Percentiles rank a stretch among this genome's conserved stretches.
phyloP scores from a whole-genome alignment of 2,888 invertebrate genomes.

The Odontocerum albicorne region DNA sequence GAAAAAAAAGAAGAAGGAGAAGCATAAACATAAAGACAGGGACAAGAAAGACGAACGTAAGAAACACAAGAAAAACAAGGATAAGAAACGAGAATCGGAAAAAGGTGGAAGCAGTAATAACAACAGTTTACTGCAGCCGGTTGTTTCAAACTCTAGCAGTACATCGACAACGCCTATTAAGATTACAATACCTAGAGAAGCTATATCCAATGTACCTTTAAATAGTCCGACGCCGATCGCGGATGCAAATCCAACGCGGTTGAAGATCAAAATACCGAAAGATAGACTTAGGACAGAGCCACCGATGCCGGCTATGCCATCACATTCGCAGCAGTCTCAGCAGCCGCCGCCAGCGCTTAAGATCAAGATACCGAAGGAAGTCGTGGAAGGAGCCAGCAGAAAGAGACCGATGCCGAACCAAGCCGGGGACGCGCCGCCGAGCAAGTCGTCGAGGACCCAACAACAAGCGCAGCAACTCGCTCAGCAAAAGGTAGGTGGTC shows the following conservation, averaged over 20 bases:
- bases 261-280: conserved; percentile 83
- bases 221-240: conserved; percentile 30
- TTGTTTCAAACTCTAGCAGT: conserved; percentile 1
- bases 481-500: conserved; percentile 19
- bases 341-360: conserved; percentile 58
- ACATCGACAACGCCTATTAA: conserved; percentile 36
- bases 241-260: conserved; percentile 52
- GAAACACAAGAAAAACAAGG: conserved; percentile 71
- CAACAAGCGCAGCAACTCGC: background rate
- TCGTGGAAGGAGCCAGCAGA: conserved; percentile 58
- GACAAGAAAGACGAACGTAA: conserved; percentile 73
- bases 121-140: conserved; percentile 28
- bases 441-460: conserved; percentile 1
- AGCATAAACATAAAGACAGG: conserved; percentile 77
- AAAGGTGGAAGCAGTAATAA: conserved; percentile 43
- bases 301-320: conserved; percentile 41
- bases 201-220: conserved; percentile 34
- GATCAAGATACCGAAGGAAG: conserved; percentile 80
- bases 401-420: conserved; percentile 43
- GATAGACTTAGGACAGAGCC: conserved; percentile 65
- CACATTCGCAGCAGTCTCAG: conserved; percentile 37
- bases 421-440: conserved; percentile 26
- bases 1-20: conserved; percentile 77
- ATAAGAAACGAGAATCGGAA: conserved; percentile 47
- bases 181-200: conserved; percentile 54